Evolutionary conservation across 1,140 invertebrate genomes (phyloP).

Genomic region (Paralvinella palmiformis): DNA sequence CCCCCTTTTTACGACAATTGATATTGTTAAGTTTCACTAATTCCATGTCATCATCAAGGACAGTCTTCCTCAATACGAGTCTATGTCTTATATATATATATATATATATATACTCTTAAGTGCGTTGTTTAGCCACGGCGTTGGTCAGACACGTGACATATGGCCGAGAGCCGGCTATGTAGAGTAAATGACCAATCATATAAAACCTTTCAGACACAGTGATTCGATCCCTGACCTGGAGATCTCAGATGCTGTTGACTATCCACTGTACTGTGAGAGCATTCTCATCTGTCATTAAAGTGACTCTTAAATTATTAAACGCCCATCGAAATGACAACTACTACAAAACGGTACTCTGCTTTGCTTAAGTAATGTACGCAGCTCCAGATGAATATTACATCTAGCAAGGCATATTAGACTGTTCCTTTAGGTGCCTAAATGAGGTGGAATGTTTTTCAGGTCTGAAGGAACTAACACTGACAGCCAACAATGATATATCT

Average conservation of each 20-base stretch:
- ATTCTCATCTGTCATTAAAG: too few relatives aligned
- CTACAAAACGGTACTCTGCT: background rate
- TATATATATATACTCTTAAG: background rate
- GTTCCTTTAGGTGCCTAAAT: background rate
- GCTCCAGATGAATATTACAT: background rate
- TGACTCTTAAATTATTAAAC: background rate
- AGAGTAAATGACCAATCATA: too few relatives aligned
- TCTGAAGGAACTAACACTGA: slow-evolving; percentile 33
- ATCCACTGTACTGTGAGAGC: too few relatives aligned
- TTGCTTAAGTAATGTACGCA: background rate
- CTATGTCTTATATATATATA: background rate
- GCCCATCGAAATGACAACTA: background rate
- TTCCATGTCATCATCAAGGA: background rate
- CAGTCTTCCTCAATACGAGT: background rate
- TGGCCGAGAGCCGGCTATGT: too few relatives aligned
- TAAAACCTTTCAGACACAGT: too few relatives aligned
- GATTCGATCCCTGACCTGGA: too few relatives aligned
- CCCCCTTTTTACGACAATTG: background rate
- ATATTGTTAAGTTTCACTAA: background rate
- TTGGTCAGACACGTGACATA: background rate
- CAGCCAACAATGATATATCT: slow-evolving; percentile 33
- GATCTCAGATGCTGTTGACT: too few relatives aligned
- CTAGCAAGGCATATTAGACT: background rate
- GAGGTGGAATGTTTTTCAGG: slow-evolving; percentile 23
- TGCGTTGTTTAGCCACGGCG: background rate